Evolutionary conservation across 2,888 invertebrate species (phyloP), one percentile per base, ranked within the genome.

Genomic region (Sepiola atlantica): DNA sequence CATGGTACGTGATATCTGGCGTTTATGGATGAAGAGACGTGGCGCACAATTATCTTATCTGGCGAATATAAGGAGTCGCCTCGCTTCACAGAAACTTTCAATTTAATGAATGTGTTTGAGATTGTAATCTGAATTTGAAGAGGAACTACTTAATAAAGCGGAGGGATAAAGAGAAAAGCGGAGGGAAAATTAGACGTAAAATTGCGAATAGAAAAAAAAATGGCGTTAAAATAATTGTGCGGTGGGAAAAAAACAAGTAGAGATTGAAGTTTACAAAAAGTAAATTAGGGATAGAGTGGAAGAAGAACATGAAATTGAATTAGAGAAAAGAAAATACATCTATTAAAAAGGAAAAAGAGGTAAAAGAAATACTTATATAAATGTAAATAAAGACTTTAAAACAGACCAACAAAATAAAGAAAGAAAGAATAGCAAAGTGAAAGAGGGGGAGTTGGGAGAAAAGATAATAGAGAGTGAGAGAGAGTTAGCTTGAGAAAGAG

Each of bases 71-170:
- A 77, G 77, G 77, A 77, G 77, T 77, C 77, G n/a, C n/a, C 77
- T 77, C 77, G 77, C 77, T 77, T 77, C 77, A 77, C 77, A 77
- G 77, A 77, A 77, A 77, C 77, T 77, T 77, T 77, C 77, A 77
- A 77, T 77, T 77, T 77, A 77, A 77, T 77, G 77, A 77, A 77
- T 77, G 77, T 77, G n/a, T 77, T 77, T 32, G 77, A 77, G 77
- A 77, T 77, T 77, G 77, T 77, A 77, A 77, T 77, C 77, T 77
- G 77, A 77, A 77, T 77, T 77, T 77, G 77, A 77, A 77, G 77
- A 32, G 77, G 77, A 77, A 32, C 77, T 77, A 77, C 77, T 77
- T 77, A 77, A 77, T 77, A 77, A 77, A 77, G 77, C 32, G n/a
- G 77, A 77, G n/a, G 45, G 77, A 77, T 77, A 77, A n/a, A 32